Percentiles rank a stretch among this genome's conserved stretches.
These are phyloP conservation scores for Rhynchotus rufescens DNA, from an alignment of 2,797 vertebrate species.

Conservation along the genomic window DNA sequence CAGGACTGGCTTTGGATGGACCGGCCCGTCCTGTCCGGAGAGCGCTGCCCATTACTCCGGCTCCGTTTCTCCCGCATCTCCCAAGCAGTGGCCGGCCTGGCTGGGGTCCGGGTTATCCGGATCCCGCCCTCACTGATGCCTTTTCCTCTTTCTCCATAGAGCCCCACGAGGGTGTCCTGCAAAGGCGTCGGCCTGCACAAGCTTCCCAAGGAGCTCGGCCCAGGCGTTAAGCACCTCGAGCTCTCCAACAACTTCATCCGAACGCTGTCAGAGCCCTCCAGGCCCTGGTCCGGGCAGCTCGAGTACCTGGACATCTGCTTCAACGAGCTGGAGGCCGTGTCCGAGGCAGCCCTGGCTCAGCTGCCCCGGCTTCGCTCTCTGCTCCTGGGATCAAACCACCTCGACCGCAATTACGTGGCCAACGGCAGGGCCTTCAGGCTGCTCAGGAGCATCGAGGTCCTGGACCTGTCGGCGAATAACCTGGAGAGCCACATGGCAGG, in stretches of 20 bases:
- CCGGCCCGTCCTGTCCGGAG: not conserved
- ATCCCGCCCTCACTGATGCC: not conserved
- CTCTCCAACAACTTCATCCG: constrained; percentile 87
- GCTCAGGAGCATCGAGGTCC: constrained; percentile 71
- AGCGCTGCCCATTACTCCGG: not conserved
- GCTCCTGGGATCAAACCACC: constrained; percentile 80
- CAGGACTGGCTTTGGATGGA: not conserved
- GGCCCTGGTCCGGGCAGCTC: constrained; percentile 74
- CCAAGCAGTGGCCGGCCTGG: not conserved
- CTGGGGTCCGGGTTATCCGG: not conserved
- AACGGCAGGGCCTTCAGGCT: constrained; percentile 77
- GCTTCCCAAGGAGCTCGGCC: constrained; percentile 79
- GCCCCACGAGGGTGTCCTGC: constrained; percentile 72
- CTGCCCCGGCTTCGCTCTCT: constrained; percentile 78
- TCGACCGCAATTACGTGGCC: constrained; percentile 75
- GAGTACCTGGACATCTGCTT: constrained; percentile 80
- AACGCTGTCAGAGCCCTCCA: constrained; percentile 68
- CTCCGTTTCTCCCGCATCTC: not conserved
- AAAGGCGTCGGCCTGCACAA: constrained; percentile 73
- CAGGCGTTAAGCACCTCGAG: constrained; percentile 78
- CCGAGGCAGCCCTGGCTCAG: constrained; percentile 74
- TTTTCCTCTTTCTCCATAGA: constrained; percentile 15
- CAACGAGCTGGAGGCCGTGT: constrained; percentile 84
- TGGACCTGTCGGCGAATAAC: constrained; percentile 84
- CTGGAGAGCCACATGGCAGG: constrained; percentile 77